These are phyloP conservation scores for Hypomecis atomaria DNA, from an alignment of 2,888 invertebrate genomes.

Conservation along the genomic window DNA sequence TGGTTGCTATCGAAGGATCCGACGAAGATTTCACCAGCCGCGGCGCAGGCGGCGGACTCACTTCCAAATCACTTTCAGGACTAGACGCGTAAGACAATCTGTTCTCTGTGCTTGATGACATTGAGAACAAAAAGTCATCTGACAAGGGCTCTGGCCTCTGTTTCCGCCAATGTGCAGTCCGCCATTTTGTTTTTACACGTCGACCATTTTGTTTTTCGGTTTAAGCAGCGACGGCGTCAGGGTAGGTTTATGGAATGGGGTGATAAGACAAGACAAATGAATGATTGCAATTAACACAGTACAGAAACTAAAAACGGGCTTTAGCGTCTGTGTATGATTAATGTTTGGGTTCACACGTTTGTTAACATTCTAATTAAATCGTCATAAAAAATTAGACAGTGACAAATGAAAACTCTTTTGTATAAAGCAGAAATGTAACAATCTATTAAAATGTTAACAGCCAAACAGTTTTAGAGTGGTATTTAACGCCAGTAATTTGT, in stretches of 20 bases:
- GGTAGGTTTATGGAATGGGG: conserved; percentile 83
- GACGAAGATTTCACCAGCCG: conserved; percentile 93
- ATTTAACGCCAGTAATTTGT: conserved; percentile 67
- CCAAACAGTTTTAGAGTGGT: conserved; percentile 55
- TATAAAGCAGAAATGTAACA: background rate
- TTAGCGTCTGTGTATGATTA: conserved; percentile 79
- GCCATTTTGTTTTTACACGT: conserved; percentile 50
- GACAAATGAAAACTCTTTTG: too few relatives aligned
- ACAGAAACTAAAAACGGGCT: conserved; percentile 71
- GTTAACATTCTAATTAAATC: conserved; percentile 58
- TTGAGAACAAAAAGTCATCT: conserved; percentile 99
- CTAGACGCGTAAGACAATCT: conserved; percentile 98
- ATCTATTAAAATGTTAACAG: conserved; percentile 51
- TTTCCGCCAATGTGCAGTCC: conserved; percentile 48
- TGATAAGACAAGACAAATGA: conserved; percentile 84
- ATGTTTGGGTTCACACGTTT: conserved; percentile 66
- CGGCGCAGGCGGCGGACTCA: conserved; percentile 92
- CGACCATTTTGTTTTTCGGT: conserved; percentile 49
- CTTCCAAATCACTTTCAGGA: conserved; percentile 95
- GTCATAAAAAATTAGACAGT: conserved; percentile 39
- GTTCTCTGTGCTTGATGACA: conserved; percentile 92
- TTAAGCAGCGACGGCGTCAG: conserved; percentile 56
- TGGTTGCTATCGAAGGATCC: conserved; percentile 97
- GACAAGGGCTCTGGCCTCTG: conserved; percentile 98
- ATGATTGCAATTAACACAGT: conserved; percentile 74